Conservation (phyloP, 2,888 invertebrate genomes). For the Drosophila paramelanica region DNA sequence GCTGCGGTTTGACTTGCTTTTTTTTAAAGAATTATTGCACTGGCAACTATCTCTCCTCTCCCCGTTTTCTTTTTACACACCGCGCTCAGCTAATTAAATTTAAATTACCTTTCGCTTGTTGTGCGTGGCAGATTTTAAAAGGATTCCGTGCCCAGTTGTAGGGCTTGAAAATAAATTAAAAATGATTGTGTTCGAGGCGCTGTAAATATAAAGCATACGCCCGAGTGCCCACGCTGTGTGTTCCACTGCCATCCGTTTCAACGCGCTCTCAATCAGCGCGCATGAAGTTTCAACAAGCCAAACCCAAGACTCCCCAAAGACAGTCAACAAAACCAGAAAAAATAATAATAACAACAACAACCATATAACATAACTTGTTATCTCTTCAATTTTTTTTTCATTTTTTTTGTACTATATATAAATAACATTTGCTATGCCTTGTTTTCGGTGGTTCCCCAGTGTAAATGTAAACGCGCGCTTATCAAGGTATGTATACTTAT, state of each 20-base stretch:
- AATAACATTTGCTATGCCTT: conserved; percentile 57
- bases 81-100: conserved; percentile 62
- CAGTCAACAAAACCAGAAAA: conserved; percentile 14
- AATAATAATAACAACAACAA: conserved; percentile 34
- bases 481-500: conserved; percentile 51
- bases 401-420: conserved; percentile 27
- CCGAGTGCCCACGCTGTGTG: conserved; percentile 7
- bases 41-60: conserved; percentile 10
- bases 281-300: conserved; percentile 62
- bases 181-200: conserved; percentile 54
- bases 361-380: conserved; percentile 67
- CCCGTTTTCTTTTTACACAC: neutral
- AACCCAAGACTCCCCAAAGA: conserved; percentile 53
- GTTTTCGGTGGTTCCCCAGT: conserved; percentile 65
- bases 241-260: conserved; percentile 32
- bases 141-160: conserved; percentile 40
- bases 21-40: conserved; percentile 47
- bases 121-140: conserved; percentile 40
- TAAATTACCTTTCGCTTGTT: conserved; percentile 61
- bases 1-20: conserved; percentile 20
- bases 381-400: conserved; percentile 45
- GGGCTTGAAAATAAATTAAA: conserved; percentile 64
- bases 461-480: conserved; percentile 76
- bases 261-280: conserved; percentile 63
- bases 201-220: conserved; percentile 49